These are phyloP conservation scores for Dexiosoma caninum DNA, from an alignment of 2,888 invertebrate genomes.

Conservation along the genomic window DNA sequence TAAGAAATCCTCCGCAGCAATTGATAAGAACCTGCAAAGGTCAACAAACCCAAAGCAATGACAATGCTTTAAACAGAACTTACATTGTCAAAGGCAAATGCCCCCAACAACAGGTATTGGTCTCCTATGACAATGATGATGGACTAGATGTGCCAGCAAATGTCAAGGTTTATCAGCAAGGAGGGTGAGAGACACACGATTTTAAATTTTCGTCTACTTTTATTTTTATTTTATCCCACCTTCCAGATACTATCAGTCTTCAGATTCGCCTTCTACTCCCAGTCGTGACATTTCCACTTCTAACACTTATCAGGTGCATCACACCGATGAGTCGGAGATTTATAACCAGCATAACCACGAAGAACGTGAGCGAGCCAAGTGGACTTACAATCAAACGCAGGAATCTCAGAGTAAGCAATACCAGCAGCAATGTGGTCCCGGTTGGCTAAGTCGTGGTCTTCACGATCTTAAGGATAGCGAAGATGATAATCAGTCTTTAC, in stretches of 20 bases:
- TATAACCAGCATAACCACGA: conserved; percentile 76
- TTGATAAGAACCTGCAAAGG: conserved; percentile 41
- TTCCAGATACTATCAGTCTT: conserved; percentile 71
- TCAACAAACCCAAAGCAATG: conserved; percentile 62
- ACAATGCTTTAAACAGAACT: conserved; percentile 65
- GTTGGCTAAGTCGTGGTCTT: conserved; percentile 80
- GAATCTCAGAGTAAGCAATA: conserved; percentile 43
- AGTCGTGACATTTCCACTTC: conserved; percentile 77
- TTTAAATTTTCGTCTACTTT: background rate
- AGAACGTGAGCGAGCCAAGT: conserved; percentile 84
- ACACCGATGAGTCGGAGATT: conserved; percentile 71
- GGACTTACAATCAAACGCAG: conserved; percentile 80
- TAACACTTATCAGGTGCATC: conserved; percentile 75
- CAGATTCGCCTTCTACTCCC: conserved; percentile 66
- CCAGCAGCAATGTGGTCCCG: conserved; percentile 74
- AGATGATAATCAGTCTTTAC: conserved; percentile 75
- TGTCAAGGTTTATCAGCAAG: conserved; percentile 32
- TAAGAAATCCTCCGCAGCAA: conserved; percentile 62
- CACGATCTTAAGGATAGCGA: conserved; percentile 79
- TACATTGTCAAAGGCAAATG: conserved; percentile 68
- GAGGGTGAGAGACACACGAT: conserved; percentile 30
- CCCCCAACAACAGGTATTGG: conserved; percentile 24
- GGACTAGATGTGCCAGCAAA: conserved; percentile 13
- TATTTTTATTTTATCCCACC: background rate
- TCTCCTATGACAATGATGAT: conserved; percentile 49